Conservation (phyloP, 2,888 invertebrate genomes). For the Branchipolynoe longqiensis region DNA sequence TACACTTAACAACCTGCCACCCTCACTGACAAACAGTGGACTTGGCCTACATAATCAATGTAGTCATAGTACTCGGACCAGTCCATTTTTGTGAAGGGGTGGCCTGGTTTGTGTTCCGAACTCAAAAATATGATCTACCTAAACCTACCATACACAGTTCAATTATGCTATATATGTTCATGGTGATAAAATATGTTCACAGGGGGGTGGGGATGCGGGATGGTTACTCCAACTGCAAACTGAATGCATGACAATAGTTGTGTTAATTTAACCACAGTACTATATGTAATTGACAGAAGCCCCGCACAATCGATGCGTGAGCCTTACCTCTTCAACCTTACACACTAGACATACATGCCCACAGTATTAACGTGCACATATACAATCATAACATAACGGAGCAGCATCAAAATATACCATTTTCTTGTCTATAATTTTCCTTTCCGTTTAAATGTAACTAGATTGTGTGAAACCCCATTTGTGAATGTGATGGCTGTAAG, state of each 20-base stretch:
- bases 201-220: background rate
- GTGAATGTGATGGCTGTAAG: conserved; percentile 1
- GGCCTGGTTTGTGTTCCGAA: conserved; percentile 40
- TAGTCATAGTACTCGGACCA: background rate
- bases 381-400: background rate
- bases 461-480: conserved; percentile 25
- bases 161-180: conserved; percentile 45
- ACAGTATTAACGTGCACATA: background rate
- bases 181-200: conserved; percentile 48
- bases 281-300: background rate
- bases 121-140: conserved; percentile 40
- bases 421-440: conserved; percentile 15
- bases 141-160: conserved; percentile 36
- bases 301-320: conserved; percentile 1
- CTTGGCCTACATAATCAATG: conserved; percentile 7
- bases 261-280: conserved; percentile 24
- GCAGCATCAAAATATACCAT: conserved; percentile 34
- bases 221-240: conserved; percentile 16
- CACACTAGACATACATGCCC: conserved; percentile 21
- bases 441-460: conserved; percentile 22
- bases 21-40: conserved; percentile 27
- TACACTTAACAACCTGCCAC: conserved; percentile 40
- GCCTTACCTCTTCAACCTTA: background rate
- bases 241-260: conserved; percentile 35
- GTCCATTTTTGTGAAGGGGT: conserved; percentile 5